These are phyloP conservation scores for Pelmatolapia mariae DNA, from an alignment of 2,113 vertebrate genomes.

Conservation along the genomic window DNA sequence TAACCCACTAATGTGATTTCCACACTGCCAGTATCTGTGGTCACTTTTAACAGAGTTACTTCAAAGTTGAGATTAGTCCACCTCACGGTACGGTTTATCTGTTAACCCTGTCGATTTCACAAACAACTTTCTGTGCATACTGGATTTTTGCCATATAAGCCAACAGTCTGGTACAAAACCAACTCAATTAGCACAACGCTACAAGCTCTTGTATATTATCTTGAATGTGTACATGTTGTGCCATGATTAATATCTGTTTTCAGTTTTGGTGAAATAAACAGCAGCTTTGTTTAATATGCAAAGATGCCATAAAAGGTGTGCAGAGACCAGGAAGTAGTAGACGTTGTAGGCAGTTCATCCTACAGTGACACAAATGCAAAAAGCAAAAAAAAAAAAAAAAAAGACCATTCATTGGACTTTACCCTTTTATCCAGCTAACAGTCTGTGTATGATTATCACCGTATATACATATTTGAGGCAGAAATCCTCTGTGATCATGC, in stretches of 20 bases:
- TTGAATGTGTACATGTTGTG: background rate
- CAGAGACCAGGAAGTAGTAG: background rate
- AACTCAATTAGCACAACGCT: background rate
- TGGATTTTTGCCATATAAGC: background rate
- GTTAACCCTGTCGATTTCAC: background rate
- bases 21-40: background rate
- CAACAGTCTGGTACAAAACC: background rate
- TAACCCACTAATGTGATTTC: background rate
- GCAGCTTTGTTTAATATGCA: background rate
- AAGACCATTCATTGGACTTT: background rate
- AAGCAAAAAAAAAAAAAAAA: background rate
- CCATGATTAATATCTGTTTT: background rate
- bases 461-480: background rate
- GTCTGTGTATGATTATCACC: background rate
- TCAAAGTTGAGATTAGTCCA: background rate
- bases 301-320: background rate
- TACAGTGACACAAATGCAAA: background rate
- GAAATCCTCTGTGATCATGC: background rate
- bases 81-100: background rate
- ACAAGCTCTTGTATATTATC: background rate
- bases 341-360: background rate
- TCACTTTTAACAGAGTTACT: background rate
- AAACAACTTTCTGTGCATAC: background rate
- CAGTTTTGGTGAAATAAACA: background rate
- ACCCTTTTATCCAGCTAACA: background rate